Base-by-base conservation (phyloP, 1,140 invertebrate genomes). In the Lutraria rhynchaena region DNA sequence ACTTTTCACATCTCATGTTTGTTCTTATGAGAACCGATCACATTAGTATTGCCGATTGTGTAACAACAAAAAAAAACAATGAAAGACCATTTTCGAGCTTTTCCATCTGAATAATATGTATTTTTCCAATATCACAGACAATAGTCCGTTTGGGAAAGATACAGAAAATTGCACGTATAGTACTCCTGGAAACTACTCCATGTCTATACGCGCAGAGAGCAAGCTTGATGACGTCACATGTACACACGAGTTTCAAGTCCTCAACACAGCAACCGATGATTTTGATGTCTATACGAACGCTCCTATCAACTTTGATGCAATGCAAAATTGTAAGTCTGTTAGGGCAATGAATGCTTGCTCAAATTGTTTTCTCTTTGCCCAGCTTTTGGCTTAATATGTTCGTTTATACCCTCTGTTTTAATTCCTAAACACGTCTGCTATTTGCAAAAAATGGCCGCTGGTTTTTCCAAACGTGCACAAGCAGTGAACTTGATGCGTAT, bases 81-180 rank as follows among this genome's bases (percentile, higher is more conserved):
- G n/a, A n/a, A n/a, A n/a, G n/a, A n/a, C n/a, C n/a, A n/a, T n/a
- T n/a, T n/a, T n/a, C n/a, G n/a, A n/a, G n/a, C n/a, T n/a, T n/a
- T n/a, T n/a, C n/a, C n/a, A n/a, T n/a, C n/a, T 63, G 0, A 24
- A 7, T 63, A 4, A 27, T 63, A 33, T 33, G 15, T 19, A 0
- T 35, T 2, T 35, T n/a, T n/a, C n/a, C n/a, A n/a, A 15, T 19
- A 19, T 67, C 5, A 9, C 24, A 77, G 75, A 41, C 7, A 51
- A 67, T 19, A 88, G 87, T 65, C 84, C 88, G 0, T 61, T 86
- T 65, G 86, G 84, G 13, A 49, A 57, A 9, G 90, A 91, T 65
- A 78, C 60, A 1, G 19, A 57, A 17, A 33, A 29, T 3, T 82
- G 86, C 27, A 89, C 86, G 0, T 91, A 90, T 69, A 70, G 76